phyloP scores from a whole-genome alignment of 2,797 vertebrate genomes.

The Toxotes lorentzi region DNA sequence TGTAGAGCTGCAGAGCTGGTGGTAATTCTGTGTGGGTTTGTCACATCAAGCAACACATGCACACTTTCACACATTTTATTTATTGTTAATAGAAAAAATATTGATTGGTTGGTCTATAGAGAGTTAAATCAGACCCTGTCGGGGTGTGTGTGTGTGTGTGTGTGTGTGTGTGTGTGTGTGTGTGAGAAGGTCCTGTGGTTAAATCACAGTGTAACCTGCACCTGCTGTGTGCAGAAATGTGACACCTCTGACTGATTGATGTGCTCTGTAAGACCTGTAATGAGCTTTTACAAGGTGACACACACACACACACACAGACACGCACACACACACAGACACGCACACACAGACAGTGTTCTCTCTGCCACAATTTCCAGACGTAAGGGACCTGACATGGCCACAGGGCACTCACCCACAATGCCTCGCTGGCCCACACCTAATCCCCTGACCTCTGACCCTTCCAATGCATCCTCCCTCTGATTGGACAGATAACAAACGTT shows the following conservation, averaged over 20 bases:
- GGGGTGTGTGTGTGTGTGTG: slow-evolving; percentile 16
- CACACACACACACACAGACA: slow-evolving; percentile 32
- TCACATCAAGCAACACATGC: too few species aligned
- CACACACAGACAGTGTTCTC: neutral
- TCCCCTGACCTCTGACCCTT: slow-evolving; percentile 53
- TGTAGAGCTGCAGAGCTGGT: neutral
- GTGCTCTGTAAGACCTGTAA: slow-evolving; percentile 23
- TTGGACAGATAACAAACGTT: slow-evolving; percentile 32
- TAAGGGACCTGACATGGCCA: slow-evolving; percentile 32
- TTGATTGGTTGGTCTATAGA: neutral
- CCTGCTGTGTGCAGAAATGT: slow-evolving; percentile 29
- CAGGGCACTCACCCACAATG: slow-evolving; percentile 29
- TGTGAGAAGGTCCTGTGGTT: neutral
- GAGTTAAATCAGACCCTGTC: neutral
- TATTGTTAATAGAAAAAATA: neutral
- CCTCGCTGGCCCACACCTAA: slow-evolving; percentile 32
- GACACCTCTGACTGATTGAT: slow-evolving; percentile 41
- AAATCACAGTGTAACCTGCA: slow-evolving; percentile 17
- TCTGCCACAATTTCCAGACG: neutral
- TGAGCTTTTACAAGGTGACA: slow-evolving; percentile 37
- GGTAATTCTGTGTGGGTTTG: too few species aligned
- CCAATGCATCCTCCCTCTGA: slow-evolving; percentile 16
- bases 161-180: slow-evolving; percentile 8
- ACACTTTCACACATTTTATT: neutral
- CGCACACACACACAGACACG: slow-evolving; percentile 23